A percentile compares a stretch with the other conserved stretches of the same genome.
These are phyloP conservation scores for Jordanella pulchra DNA, from an alignment of 2,797 vertebrate species.

Conservation along the genomic window DNA sequence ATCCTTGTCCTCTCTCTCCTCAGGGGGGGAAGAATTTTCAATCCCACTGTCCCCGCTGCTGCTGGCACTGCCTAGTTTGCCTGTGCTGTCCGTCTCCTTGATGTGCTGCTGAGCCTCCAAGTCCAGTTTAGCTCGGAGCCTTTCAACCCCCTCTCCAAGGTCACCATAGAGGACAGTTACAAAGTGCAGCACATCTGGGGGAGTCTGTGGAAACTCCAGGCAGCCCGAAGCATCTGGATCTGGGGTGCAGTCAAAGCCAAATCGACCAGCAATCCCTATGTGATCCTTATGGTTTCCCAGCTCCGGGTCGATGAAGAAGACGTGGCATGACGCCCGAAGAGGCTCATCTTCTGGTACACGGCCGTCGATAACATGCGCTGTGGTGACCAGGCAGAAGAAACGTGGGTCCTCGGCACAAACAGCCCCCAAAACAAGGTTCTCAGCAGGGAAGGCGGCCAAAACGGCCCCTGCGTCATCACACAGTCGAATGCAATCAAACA, in stretches of 20 bases:
- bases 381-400: conserved; percentile 93
- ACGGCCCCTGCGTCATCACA: conserved; percentile 86
- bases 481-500: conserved; percentile 91
- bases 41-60: conserved; percentile 96
- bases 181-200: conserved; percentile 90
- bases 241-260: conserved; percentile 89
- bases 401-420: conserved; percentile 92
- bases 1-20: conserved; percentile 87
- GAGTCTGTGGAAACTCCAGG: conserved; percentile 91
- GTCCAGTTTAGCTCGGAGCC: conserved; percentile 87
- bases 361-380: conserved; percentile 83
- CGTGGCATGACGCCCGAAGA: conserved; percentile 91
- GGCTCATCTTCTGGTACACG: conserved; percentile 78
- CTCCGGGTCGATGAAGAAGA: conserved; percentile 96
- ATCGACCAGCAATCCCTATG: conserved; percentile 88
- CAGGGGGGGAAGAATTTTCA: conserved; percentile 87
- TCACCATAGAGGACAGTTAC: conserved; percentile 91
- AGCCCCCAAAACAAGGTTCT: conserved; percentile 92
- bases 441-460: conserved; percentile 90
- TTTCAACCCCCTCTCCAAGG: conserved; percentile 91
- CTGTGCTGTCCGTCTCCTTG: conserved; percentile 81
- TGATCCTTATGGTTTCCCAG: conserved; percentile 90
- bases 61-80: conserved; percentile 86
- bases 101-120: conserved; percentile 83
- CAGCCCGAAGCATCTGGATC: conserved; percentile 91